Evolutionary conservation across 2,888 invertebrate genomes (phyloP), one percentile per base, ranked within the genome.

Genomic region (Microctonus hyperodae): DNA sequence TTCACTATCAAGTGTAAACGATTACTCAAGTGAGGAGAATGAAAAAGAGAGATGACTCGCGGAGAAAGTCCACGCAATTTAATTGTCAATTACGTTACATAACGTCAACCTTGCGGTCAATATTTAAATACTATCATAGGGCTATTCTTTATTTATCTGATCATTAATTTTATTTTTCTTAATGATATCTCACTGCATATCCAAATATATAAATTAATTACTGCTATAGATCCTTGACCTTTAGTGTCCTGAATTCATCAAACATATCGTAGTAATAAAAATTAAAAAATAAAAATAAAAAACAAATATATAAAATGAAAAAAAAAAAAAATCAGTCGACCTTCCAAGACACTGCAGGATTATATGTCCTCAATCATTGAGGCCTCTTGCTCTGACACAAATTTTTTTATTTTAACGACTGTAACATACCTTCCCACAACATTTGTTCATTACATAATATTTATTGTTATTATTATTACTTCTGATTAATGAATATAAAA

Each of bases 41-140:
- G 59, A 33, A 37, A 59, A 58, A 65, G 60, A 61, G 31, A 13
- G 44, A 61, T 61, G 51, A 66, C 28, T 50, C 16, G 25, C 31
- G 66, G 67, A 67, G 67, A 67, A 67, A 67, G 67, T 67, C 63
- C 16, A 67, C 35, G 28, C 23, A 58, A 51, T 67, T 63, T 67
- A 63, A 67, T 67, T 63, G 67, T 67, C 63, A 58, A 58, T 37
- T 13, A 20, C 48, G 63, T 67, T 64, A 51, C 63, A 59, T 63
- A 67, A 67, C 63, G 48, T 53, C 69, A 68, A 72, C 72, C 70
- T 72, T 72, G 69, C 67, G 28, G 57, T 57, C 20, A 67, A 65
- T 35, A 16, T 59, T 64, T 65, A 65, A 69, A 69, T 65, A 16
- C 20, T 55, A 55, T 55, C 13, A 50, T 56, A 64, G 64, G 64